Evolutionary conservation across 2,888 invertebrate species (phyloP), one percentile per base, ranked within the genome.

Genomic region (Esperia sulphurella): DNA sequence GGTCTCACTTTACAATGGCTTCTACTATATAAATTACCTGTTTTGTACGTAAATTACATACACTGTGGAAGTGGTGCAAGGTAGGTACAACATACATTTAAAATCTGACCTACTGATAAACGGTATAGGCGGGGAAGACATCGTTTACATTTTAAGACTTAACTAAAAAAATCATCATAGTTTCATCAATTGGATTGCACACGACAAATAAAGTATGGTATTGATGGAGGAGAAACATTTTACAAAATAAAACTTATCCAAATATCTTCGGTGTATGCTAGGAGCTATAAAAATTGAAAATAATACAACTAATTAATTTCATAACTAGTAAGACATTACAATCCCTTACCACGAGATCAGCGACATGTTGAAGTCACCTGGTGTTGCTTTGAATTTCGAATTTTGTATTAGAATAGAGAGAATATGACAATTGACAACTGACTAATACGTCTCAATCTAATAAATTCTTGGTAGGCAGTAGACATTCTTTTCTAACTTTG

Each of bases 291-390:
- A 89, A 88, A 87, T 84, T 88, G 87, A 87, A 88, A 89, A 88
- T 88, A 88, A 86, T 89, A 88, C 83, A 87, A 83, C 86, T 88
- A 89, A 85, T 86, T 88, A 86, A 89, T 88, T 89, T 88, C 87
- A 86, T 88, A 83, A 85, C 83, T 85, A 88, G 84, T 85, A 83
- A 85, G 87, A 86, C 79, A 86, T 80, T 85, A 88, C 79, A 87
- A 87, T 89, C 88, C 88, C 85, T 87, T 89, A 89, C 83, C 86
- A 85, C 90, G 90, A 90, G 90, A 90, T 90, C 90, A 89, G 86
- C 79, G 83, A 86, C 88, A 66, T 69, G 65, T 63, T 73, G 74
- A 77, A 73, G 83, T 83, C 83, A 83, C 80, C 83, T 71, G 79
- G 75, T 72, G 76, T 82, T 78, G 68, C 65, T 64, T 63, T 60